Conservation (phyloP, 2,888 invertebrate genomes). For the Lymantria monacha region DNA sequence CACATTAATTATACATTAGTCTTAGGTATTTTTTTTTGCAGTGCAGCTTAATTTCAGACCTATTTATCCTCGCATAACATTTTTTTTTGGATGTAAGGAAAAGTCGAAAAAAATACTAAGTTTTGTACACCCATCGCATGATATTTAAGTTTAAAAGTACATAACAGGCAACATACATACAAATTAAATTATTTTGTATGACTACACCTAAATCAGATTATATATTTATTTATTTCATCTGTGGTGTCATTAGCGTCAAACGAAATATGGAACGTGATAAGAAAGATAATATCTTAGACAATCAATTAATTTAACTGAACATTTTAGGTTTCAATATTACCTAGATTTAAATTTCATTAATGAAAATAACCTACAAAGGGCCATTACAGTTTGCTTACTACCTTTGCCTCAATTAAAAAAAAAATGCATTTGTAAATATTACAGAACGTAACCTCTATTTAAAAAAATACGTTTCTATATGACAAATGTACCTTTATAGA, state of each 20-base stretch:
- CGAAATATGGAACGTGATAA: no score
- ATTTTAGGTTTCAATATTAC: no score
- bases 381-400: no score
- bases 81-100: constrained; percentile 24
- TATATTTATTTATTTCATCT: no score
- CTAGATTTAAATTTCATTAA: no score
- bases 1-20: constrained; percentile 52
- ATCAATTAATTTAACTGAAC: no score
- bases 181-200: not conserved
- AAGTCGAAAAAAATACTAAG: constrained; percentile 22
- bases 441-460: not conserved
- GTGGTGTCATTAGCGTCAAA: no score
- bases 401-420: no score
- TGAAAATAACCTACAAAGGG: no score
- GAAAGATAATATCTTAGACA: no score
- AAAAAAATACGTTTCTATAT: constrained; percentile 17
- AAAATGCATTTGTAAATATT: no score
- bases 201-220: not conserved
- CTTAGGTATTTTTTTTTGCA: constrained; percentile 45
- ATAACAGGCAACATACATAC: not conserved
- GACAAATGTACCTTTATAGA: not conserved
- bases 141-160: constrained; percentile 24
- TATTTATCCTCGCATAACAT: constrained; percentile 30
- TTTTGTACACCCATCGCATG: constrained; percentile 30
- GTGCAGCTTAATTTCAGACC: constrained; percentile 39